A percentile compares a stretch with the other conserved stretches of the same genome.
Evolutionary conservation across 2,113 vertebrate species (phyloP).

Genomic region (Smithornis capensis): DNA sequence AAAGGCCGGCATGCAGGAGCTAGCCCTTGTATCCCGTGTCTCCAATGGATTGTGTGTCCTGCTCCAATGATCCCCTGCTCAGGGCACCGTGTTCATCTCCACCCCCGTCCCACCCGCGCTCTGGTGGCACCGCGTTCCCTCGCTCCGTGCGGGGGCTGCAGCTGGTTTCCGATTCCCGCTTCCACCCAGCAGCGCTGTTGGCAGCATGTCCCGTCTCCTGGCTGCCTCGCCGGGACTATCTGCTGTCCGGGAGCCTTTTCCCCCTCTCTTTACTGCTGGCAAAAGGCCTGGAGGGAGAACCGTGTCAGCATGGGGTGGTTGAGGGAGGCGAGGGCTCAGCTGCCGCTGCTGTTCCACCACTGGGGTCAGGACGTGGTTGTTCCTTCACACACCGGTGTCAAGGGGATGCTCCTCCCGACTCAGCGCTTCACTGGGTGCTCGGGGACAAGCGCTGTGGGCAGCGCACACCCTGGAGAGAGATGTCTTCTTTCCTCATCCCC

Average conservation of each 20-base stretch:
- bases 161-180: not conserved
- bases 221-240: not conserved
- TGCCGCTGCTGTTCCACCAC: not conserved
- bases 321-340: not conserved
- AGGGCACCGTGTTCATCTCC: not conserved
- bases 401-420: not conserved
- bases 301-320: fast-evolving
- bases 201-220: not conserved
- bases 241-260: not conserved
- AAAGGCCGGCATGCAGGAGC: not conserved
- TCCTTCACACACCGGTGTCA: fast-evolving
- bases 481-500: not conserved
- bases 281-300: not conserved
- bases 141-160: fast-evolving
- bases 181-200: not conserved
- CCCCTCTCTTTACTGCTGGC: not conserved
- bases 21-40: fast-evolving
- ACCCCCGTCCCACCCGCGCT: fast-evolving
- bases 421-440: fast-evolving
- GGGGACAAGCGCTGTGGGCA: not conserved
- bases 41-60: too few species aligned
- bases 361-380: fast-evolving
- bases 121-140: fast-evolving
- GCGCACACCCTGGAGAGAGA: not conserved
- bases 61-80: not conserved